Conservation (phyloP, 1,140 invertebrate genomes). For the fruit fly (Drosophila melanogaster) region DNA sequence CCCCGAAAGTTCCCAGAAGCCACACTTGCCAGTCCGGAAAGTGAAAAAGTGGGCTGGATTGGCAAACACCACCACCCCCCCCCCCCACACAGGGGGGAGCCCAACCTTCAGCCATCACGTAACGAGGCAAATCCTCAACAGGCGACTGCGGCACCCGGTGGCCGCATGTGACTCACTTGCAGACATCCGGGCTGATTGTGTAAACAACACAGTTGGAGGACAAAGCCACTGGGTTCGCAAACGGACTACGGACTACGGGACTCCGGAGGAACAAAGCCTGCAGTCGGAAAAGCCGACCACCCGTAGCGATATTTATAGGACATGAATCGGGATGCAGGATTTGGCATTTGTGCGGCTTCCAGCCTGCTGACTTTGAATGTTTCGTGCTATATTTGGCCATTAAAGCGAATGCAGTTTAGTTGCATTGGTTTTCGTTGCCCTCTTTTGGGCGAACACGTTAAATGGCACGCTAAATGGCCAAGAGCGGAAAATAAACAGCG, state of each 20-base stretch:
- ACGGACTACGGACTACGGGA: neutral
- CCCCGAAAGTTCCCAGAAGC: slow-evolving; percentile 44
- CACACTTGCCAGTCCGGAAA: slow-evolving; percentile 4
- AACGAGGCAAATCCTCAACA: slow-evolving; percentile 46
- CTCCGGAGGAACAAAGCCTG: slow-evolving; percentile 1
- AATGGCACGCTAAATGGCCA: slow-evolving; percentile 12
- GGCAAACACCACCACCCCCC: too few species aligned
- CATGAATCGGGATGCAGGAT: slow-evolving; percentile 12
- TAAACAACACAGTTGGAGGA: slow-evolving; percentile 56
- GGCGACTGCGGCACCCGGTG: slow-evolving; percentile 47
- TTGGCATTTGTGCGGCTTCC: slow-evolving; percentile 8
- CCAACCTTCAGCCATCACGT: slow-evolving; percentile 44
- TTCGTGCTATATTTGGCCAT: slow-evolving; percentile 18
- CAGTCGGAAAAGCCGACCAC: slow-evolving; percentile 1
- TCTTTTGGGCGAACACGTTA: slow-evolving; percentile 44
- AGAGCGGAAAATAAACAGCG: neutral
- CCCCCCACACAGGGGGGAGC: neutral
- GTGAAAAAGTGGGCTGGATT: neutral
- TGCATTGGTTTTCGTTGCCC: slow-evolving; percentile 20
- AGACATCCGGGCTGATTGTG: slow-evolving; percentile 58
- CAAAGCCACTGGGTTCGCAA: slow-evolving; percentile 8
- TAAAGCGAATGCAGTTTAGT: neutral
- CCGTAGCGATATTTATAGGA: slow-evolving; percentile 47
- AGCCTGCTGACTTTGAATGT: slow-evolving; percentile 22
- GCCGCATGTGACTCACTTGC: slow-evolving; percentile 66